A percentile compares a stretch with the other conserved stretches of the same genome.
These are phyloP conservation scores for Nymphalis polychloros DNA, from an alignment of 2,888 invertebrate genomes.

Conservation along the genomic window DNA sequence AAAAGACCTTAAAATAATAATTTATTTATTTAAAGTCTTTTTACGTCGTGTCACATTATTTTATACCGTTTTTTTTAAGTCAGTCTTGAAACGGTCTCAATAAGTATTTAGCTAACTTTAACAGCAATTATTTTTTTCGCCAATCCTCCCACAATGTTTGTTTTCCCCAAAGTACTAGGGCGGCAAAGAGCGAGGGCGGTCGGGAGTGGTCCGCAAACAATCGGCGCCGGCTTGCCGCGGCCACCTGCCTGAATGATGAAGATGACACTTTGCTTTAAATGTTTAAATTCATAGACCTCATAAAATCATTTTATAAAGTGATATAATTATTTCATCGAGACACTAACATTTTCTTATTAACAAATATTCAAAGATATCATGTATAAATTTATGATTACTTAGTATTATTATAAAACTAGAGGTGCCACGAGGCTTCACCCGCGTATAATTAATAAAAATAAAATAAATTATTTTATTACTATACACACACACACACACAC, in stretches of 20 bases:
- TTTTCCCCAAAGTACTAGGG: conserved; percentile 59
- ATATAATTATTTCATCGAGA: too few relatives aligned
- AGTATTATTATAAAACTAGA: background rate
- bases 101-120: conserved; percentile 1
- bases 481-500: too few relatives aligned
- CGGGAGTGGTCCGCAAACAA: conserved; percentile 72
- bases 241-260: conserved; percentile 57
- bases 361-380: background rate
- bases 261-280: conserved; percentile 26
- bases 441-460: too few relatives aligned
- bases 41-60: background rate
- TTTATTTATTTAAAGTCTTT: background rate
- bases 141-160: conserved; percentile 51
- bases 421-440: too few relatives aligned
- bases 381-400: background rate
- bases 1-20: too few relatives aligned
- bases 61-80: background rate
- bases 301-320: too few relatives aligned
- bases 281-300: background rate
- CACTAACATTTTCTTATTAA: too few relatives aligned
- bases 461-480: too few relatives aligned
- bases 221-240: conserved; percentile 60
- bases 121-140: conserved; percentile 28
- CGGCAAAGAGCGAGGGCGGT: conserved; percentile 48
- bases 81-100: background rate